A percentile compares a stretch with the other conserved stretches of the same genome.
Conservation (phyloP, 1,140 invertebrate species). For the Sarcophaga bullata region DNA sequence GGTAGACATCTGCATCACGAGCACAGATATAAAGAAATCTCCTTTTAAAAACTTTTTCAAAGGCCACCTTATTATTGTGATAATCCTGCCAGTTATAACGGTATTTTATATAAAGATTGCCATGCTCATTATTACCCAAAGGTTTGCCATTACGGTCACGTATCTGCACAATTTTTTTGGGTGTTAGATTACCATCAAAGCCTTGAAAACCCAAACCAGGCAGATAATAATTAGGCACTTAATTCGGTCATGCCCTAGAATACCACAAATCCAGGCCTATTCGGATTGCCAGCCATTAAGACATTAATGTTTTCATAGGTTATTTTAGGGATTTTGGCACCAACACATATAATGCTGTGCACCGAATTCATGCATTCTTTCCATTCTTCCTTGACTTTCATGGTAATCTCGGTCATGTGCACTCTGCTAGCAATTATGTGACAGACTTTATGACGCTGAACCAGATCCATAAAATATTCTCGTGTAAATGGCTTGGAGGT, state of each 20-base stretch:
- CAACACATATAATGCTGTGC: slow-evolving; percentile 52
- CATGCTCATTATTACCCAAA: slow-evolving; percentile 63
- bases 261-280: slow-evolving; percentile 50
- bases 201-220: slow-evolving; percentile 56
- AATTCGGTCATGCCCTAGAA: slow-evolving; percentile 55
- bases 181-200: slow-evolving; percentile 56
- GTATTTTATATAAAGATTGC: slow-evolving; percentile 70
- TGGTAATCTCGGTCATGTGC: slow-evolving; percentile 48
- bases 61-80: slow-evolving; percentile 70
- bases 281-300: slow-evolving; percentile 47
- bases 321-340: slow-evolving; percentile 52
- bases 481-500: slow-evolving; percentile 53
- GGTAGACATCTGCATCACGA: slow-evolving; percentile 80
- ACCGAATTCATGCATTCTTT: slow-evolving; percentile 46
- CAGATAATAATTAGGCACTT: slow-evolving; percentile 51
- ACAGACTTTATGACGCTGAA: slow-evolving; percentile 50
- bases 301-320: slow-evolving; percentile 52
- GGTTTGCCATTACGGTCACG: slow-evolving; percentile 53
- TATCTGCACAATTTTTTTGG: slow-evolving; percentile 54
- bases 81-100: slow-evolving; percentile 70
- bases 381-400: slow-evolving; percentile 35
- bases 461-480: slow-evolving; percentile 53
- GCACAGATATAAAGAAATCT: slow-evolving; percentile 75
- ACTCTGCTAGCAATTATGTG: slow-evolving; percentile 53
- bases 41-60: slow-evolving; percentile 70